Percentiles rank a stretch among this genome's conserved stretches.
phyloP scores from a whole-genome alignment of 2,113 vertebrate species.

The Peucedramus taeniatus region DNA sequence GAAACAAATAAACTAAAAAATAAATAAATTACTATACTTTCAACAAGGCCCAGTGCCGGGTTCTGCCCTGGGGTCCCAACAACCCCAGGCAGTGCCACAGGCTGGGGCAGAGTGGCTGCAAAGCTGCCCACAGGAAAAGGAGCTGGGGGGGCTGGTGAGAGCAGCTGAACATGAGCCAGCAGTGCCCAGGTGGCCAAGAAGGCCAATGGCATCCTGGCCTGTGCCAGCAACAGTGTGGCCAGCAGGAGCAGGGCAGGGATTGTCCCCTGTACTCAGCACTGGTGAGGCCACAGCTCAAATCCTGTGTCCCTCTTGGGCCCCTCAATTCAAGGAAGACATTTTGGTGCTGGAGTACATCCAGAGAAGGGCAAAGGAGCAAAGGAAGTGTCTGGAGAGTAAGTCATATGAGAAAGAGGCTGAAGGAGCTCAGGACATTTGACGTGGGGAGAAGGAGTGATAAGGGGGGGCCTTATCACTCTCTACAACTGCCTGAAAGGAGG shows the following conservation, averaged over 20 bases:
- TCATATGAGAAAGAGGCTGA: background rate
- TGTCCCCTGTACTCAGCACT: accelerated
- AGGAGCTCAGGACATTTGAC: background rate
- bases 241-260: background rate
- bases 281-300: accelerated
- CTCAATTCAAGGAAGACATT: background rate
- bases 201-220: background rate
- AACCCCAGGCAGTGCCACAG: background rate
- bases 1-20: background rate
- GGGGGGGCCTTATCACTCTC: background rate
- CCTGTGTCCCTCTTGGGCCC: accelerated
- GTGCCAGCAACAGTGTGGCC: background rate
- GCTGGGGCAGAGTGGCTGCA: background rate
- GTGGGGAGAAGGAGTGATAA: background rate
- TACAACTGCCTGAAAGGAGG: background rate
- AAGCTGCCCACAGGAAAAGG: background rate
- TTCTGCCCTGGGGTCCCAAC: background rate
- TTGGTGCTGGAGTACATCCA: background rate
- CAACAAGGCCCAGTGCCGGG: accelerated
- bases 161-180: background rate
- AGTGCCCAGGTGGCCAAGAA: background rate
- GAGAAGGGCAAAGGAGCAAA: background rate
- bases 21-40: background rate
- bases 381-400: background rate
- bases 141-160: background rate